Percentiles rank a stretch among this genome's conserved stretches.
Evolutionary conservation across 2,797 vertebrate genomes (phyloP).

Genomic region (Sebastes vulpes): DNA sequence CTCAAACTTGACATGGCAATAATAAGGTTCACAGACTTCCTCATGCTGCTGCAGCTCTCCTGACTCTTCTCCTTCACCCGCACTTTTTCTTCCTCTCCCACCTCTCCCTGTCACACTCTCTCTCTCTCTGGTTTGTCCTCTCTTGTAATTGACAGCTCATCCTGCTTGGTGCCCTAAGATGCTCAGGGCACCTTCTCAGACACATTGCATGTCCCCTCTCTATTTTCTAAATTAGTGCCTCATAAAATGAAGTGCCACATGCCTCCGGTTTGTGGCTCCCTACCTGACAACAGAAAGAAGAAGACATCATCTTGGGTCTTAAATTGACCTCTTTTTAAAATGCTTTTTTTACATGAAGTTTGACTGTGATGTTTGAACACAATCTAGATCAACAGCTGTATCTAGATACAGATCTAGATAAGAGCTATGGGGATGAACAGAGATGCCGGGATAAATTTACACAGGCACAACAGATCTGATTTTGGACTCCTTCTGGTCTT

Average conservation of each 20-base stretch:
- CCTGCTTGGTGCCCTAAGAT: slow-evolving; percentile 42
- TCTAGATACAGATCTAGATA: background rate
- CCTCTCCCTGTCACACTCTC: background rate
- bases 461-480: slow-evolving; percentile 23
- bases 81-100: slow-evolving; percentile 2
- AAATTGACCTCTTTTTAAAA: background rate
- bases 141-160: slow-evolving; percentile 50
- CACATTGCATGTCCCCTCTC: background rate
- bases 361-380: background rate
- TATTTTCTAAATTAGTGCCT: slow-evolving; percentile 19
- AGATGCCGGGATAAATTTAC: background rate
- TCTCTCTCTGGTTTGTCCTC: slow-evolving; percentile 16
- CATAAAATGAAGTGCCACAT: background rate
- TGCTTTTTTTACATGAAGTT: background rate
- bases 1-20: slow-evolving; percentile 9
- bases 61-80: slow-evolving; percentile 11
- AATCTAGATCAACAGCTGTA: background rate
- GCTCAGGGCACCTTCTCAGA: slow-evolving; percentile 2
- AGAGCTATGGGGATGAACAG: background rate
- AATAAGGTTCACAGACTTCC: slow-evolving; percentile 14
- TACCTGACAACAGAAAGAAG: background rate
- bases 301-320: background rate
- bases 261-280: background rate
- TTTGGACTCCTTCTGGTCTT: slow-evolving; percentile 47
- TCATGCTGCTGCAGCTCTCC: slow-evolving; percentile 11